Base-by-base conservation (phyloP, 2,797 vertebrate species). In the Myioborus melanocephalus region DNA sequence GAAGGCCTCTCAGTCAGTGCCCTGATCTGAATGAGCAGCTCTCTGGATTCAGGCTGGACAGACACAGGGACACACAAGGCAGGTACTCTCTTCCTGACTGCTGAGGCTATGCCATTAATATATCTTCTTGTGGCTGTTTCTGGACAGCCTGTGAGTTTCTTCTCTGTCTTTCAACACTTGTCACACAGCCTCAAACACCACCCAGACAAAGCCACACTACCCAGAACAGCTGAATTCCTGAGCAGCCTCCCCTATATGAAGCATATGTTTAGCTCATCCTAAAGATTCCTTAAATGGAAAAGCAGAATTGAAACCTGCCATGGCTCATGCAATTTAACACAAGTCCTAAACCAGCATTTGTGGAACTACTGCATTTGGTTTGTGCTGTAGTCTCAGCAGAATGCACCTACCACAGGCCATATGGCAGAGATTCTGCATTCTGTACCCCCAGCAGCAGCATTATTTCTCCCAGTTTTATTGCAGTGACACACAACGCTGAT, bases 281-380 rank as follows among this genome's bases (percentile, higher is more conserved):
- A 84, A 93, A 83, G 81, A 73, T 90, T 39, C 71, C 86, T 95
- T 95, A 95, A 90, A 95, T 70, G 89, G 93, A 92, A 96, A 60
- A 89, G 19, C 34, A 95, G 41, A 68, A 71, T 11, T 64, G 57
- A 93, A 93, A 73, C 19, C 24, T 80, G 72, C 22, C 41, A 41
- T 22, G 72, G 71, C 37, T 70, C 43, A 49, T 56, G 78, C 70
- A 52, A 79, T 90, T 83, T 73, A 93, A 66, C 46, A 30, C 30
- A 12, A 61, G 34, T 66, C 66, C 81, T 80, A 80, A 69, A 66
- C 1, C 49, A 90, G 41, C 39, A 63, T 87, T 84, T 95, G 32
- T 84, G 83, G 47, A 86, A 91, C 64, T 53, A 56, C 35, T 84
- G 77, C 60, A 65, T 84, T 60, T 76, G 28, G 35, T 89, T 72